These are phyloP conservation scores for Noctua fimbriata DNA, from an alignment of 2,888 invertebrate genomes.

Conservation along the genomic window DNA sequence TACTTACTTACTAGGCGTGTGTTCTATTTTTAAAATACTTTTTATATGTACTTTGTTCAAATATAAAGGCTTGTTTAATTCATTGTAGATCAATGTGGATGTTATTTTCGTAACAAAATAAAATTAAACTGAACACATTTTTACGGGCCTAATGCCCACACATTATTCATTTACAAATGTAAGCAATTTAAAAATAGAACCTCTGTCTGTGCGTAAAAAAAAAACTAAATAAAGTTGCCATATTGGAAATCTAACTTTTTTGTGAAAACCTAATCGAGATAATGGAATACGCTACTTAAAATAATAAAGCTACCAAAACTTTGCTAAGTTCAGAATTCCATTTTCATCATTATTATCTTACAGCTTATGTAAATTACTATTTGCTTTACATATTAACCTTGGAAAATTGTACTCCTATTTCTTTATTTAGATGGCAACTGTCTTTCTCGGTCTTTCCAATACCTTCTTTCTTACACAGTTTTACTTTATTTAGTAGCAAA, in stretches of 20 bases:
- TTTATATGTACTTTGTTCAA: not conserved
- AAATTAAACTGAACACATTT: not conserved
- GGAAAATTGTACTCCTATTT: not conserved
- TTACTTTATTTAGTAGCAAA: not conserved
- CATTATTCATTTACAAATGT: not conserved
- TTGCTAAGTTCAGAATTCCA: slow-evolving; percentile 2
- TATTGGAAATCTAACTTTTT: not conserved
- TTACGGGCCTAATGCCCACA: not conserved
- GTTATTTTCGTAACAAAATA: not conserved
- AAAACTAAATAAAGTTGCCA: not conserved
- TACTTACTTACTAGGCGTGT: not conserved
- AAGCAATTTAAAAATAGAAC: slow-evolving; percentile 4
- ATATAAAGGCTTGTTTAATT: not conserved
- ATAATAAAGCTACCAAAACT: slow-evolving; percentile 6
- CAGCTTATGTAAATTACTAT: slow-evolving; percentile 2
- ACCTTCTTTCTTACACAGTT: not conserved
- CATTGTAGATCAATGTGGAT: not conserved
- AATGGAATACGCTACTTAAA: slow-evolving; percentile 30
- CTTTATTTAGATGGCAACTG: not conserved
- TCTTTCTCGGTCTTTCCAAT: not conserved
- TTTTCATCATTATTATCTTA: slow-evolving; percentile 23
- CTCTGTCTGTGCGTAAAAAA: not conserved
- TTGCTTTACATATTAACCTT: slow-evolving; percentile 5
- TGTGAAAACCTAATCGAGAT: slow-evolving; percentile 14
- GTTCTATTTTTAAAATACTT: not conserved